These are phyloP conservation scores for Adelognathus sp. DNA, from an alignment of 2,888 invertebrate species.

Conservation along the genomic window DNA sequence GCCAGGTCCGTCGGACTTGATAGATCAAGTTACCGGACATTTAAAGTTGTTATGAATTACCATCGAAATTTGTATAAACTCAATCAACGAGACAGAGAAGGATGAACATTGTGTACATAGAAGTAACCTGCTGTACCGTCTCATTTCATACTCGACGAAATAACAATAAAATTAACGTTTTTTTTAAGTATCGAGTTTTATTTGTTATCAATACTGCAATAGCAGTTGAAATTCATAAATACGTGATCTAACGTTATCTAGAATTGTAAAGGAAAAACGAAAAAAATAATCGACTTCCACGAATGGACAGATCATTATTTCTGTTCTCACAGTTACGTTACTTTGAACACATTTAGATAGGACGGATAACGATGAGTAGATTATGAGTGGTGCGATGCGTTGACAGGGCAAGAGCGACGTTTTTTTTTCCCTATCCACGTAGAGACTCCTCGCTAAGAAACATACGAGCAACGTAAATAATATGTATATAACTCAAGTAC, in stretches of 20 bases:
- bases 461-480: slow-evolving; percentile 3
- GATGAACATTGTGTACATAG: slow-evolving; percentile 36
- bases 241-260: slow-evolving; percentile 53
- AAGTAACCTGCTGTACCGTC: background rate
- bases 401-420: slow-evolving; percentile 29
- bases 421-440: background rate
- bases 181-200: slow-evolving; percentile 45
- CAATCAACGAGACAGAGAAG: slow-evolving; percentile 37
- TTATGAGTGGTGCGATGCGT: slow-evolving; percentile 14
- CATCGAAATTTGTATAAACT: slow-evolving; percentile 42
- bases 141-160: slow-evolving; percentile 36
- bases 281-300: background rate
- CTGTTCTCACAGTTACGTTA: slow-evolving; percentile 42
- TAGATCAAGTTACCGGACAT: slow-evolving; percentile 94
- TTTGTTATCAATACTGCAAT: slow-evolving; percentile 54
- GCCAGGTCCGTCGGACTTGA: slow-evolving; percentile 90
- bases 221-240: slow-evolving; percentile 61
- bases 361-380: slow-evolving; percentile 50
- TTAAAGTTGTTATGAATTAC: slow-evolving; percentile 89
- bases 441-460: slow-evolving; percentile 15
- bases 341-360: slow-evolving; percentile 56
- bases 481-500: slow-evolving; percentile 1
- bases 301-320: slow-evolving; percentile 11
- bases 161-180: slow-evolving; percentile 10
- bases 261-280: slow-evolving; percentile 37